Evolutionary conservation across 2,888 invertebrate species (phyloP).

Genomic region (Epsilonema sp.): DNA sequence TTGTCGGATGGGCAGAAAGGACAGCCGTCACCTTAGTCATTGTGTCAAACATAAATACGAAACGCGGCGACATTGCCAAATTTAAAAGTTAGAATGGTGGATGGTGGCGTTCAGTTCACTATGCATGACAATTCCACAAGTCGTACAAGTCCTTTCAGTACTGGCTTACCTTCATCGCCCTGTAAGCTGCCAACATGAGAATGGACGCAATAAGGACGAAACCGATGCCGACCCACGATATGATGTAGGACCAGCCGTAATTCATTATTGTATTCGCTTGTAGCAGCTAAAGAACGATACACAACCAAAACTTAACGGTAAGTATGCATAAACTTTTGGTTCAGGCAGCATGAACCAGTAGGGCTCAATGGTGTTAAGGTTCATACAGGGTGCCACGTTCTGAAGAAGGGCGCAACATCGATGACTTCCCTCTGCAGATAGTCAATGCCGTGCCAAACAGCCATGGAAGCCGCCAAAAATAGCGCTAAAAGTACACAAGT

Average conservation of each 20-base stretch:
- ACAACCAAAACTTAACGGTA: background rate
- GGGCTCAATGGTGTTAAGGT: background rate
- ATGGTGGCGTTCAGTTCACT: no score
- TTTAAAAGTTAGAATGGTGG: no score
- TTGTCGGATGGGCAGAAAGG: no score
- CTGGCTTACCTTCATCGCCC: conserved; percentile 18
- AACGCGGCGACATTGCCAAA: background rate
- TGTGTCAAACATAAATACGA: no score
- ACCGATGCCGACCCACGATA: conserved; percentile 85
- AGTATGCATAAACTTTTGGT: background rate
- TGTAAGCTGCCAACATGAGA: conserved; percentile 18
- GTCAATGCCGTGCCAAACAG: conserved; percentile 82
- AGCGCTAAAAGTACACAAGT: conserved; percentile 51
- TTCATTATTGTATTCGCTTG: conserved; percentile 18
- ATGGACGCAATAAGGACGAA: conserved; percentile 48
- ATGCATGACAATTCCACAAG: no score
- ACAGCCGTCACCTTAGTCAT: no score
- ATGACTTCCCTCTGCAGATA: conserved; percentile 85
- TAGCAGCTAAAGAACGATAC: conserved; percentile 15
- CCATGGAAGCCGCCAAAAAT: conserved; percentile 78
- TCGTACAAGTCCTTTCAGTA: no score
- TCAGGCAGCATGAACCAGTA: background rate
- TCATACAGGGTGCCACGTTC: conserved; percentile 49
- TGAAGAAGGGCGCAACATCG: conserved; percentile 72
- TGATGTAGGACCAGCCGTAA: conserved; percentile 92